These are phyloP conservation scores for Pardosa pseudoannulata DNA, from an alignment of 2,888 invertebrate species.

Conservation along the genomic window DNA sequence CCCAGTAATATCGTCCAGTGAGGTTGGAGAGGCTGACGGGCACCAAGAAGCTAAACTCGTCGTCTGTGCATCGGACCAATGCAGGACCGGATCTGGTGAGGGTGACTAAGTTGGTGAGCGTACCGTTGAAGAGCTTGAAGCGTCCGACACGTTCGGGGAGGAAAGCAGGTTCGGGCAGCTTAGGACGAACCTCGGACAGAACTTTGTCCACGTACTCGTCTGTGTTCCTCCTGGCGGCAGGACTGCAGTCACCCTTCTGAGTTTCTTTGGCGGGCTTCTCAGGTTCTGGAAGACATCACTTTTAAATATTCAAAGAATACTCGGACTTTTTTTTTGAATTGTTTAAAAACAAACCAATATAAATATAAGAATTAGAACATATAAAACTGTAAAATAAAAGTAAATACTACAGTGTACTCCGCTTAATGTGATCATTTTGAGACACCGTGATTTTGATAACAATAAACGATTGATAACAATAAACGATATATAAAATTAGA, in stretches of 20 bases:
- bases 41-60: conserved; percentile 42
- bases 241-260: conserved; percentile 19
- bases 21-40: conserved; percentile 44
- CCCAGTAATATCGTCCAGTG: conserved; percentile 52
- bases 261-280: background rate
- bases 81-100: conserved; percentile 34
- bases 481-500: too few relatives aligned
- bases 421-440: too few relatives aligned
- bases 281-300: too few relatives aligned
- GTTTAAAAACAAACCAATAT: too few relatives aligned
- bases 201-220: conserved; percentile 59
- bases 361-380: too few relatives aligned
- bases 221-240: conserved; percentile 34
- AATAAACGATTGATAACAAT: too few relatives aligned
- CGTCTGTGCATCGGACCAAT: conserved; percentile 47
- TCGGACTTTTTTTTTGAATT: too few relatives aligned
- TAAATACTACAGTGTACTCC: too few relatives aligned
- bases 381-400: too few relatives aligned
- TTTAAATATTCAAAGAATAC: too few relatives aligned
- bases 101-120: conserved; percentile 28
- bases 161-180: conserved; percentile 43
- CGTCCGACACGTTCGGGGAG: conserved; percentile 50
- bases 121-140: conserved; percentile 57
- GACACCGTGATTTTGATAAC: too few relatives aligned
- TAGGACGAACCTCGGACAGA: conserved; percentile 42